Evolutionary conservation across 2,888 invertebrate species (phyloP), one percentile per base, ranked within the genome.

Genomic region (Agrochola lota): DNA sequence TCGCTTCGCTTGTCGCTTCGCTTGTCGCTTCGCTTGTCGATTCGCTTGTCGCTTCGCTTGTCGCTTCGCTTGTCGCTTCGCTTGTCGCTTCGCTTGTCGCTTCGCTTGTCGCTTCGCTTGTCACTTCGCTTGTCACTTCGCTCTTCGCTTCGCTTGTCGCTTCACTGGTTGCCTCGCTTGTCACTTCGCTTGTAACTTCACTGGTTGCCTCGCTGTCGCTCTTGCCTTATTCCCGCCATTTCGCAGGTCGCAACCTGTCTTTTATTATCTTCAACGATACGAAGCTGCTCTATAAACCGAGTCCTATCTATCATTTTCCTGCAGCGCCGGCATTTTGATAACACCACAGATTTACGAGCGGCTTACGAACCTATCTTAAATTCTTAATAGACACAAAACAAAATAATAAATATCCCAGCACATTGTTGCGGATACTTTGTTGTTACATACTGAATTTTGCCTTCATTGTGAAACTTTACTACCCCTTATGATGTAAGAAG

Each of bases 331-430:
- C 85, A 88, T 87, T 91, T 91, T 90, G 91, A 92, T 92, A 92
- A 89, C 84, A 75, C 71, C 46, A 1, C 80, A 89, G 91, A 92
- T 92, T 92, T 92, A 92, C 88, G 89, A 87, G 71, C 80, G 75
- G 73, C 85, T 89, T 86, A 84, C 88, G 87, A 77, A 85, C 83
- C 81, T 81, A 85, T 73, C 85, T 87, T 46, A 74, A 74, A 74
- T 74, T 74, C 74, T 74, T 89, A 88, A 87, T 87, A 85, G 86
- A 83, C 80, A 71, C 77, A 83, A 83, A 87, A 85, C 69, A 85
- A 81, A 83, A 81, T 70, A 81, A 62, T 71, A 70, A 73, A 74
- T 73, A 55, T 12, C 35, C 8, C 30, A 6, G 64, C 43, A 83
- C 83, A 81, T 81, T 83, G 85, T 85, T 81, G 83, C 81, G 15